phyloP scores from a whole-genome alignment of 2,888 invertebrate genomes.

The Entomobrya multifasciata region DNA sequence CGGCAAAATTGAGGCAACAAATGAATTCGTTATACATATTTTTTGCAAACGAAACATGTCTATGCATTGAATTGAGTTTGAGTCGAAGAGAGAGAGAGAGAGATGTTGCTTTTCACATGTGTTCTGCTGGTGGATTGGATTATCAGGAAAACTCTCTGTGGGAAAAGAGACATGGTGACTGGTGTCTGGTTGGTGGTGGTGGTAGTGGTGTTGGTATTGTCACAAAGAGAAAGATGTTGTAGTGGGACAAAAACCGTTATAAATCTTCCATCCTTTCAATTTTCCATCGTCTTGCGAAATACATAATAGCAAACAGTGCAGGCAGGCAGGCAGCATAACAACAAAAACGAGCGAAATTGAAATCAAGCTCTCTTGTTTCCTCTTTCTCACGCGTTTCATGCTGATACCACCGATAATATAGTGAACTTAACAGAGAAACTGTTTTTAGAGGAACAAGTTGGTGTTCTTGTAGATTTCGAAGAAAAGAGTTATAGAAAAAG shows the following conservation, averaged over 20 bases:
- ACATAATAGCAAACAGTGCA: background rate
- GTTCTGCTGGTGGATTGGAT: background rate
- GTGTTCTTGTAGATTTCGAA: background rate
- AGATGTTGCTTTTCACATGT: background rate
- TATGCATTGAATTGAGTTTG: background rate
- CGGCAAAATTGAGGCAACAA: conserved; percentile 13
- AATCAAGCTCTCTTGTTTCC: conserved; percentile 13
- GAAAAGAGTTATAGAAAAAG: too few species aligned
- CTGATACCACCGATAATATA: background rate
- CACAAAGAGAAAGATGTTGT: conserved; percentile 19
- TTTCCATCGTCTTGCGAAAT: conserved; percentile 5
- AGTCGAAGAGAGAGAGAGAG: background rate
- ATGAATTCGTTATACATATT: conserved; percentile 15
- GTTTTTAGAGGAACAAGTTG: background rate
- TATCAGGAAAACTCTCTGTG: too few species aligned
- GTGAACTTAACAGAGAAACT: background rate
- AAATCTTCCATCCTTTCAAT: conserved; percentile 48
- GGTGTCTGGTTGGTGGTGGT: background rate
- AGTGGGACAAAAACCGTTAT: conserved; percentile 26
- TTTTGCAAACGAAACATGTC: too few species aligned
- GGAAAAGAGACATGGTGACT: too few species aligned
- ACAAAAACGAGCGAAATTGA: conserved; percentile 24
- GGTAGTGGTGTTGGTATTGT: background rate
- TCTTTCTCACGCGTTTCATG: conserved; percentile 7
- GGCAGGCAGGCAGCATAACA: background rate